phyloP scores from a whole-genome alignment of 2,113 vertebrate species.

The Parus major region DNA sequence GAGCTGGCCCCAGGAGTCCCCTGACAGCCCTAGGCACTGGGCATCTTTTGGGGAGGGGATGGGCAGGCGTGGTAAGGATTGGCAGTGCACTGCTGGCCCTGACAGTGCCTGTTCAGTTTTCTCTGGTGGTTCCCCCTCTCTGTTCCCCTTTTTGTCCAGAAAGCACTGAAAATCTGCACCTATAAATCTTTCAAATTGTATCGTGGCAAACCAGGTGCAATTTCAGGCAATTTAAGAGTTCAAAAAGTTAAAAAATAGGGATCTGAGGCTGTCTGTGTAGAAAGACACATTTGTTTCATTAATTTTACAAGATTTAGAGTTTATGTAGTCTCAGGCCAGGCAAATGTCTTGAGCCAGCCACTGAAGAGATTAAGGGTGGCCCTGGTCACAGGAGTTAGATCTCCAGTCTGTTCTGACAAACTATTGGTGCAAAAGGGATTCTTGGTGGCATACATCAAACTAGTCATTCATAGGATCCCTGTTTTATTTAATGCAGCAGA shows the following conservation, averaged over 20 bases:
- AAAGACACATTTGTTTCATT: background rate
- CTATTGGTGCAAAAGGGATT: background rate
- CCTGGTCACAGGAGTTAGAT: background rate
- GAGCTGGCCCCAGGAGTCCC: background rate
- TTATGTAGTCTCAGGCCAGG: background rate
- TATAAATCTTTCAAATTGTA: background rate
- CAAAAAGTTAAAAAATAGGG: background rate
- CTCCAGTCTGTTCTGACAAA: background rate
- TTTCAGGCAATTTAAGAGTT: background rate
- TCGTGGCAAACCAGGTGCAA: background rate
- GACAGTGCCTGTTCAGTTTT: background rate
- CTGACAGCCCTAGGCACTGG: background rate
- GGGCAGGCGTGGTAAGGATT: background rate
- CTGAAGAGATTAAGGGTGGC: background rate
- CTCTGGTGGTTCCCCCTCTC: background rate
- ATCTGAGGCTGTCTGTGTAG: background rate
- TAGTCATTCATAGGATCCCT: background rate
- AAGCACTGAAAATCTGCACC: background rate
- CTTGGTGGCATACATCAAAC: background rate
- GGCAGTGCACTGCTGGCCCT: background rate
- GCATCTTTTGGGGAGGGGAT: background rate
- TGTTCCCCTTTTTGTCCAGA: background rate
- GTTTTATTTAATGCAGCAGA: background rate
- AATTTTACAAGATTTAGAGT: background rate
- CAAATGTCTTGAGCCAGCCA: background rate